Conservation (phyloP, 2,888 invertebrate species). For the Microctonus hyperodae region DNA sequence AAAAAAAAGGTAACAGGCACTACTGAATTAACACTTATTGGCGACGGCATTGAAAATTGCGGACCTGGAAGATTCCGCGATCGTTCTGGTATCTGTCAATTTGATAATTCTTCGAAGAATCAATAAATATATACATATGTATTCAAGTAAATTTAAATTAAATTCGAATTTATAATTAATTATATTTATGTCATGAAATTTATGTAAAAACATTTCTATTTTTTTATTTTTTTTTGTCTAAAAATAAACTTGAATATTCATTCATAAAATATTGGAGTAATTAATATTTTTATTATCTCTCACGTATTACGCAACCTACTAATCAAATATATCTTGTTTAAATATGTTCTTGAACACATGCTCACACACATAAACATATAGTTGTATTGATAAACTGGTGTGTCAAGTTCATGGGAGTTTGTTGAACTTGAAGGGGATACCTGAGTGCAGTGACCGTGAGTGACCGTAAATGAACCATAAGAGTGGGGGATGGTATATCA, state of each 20-base stretch:
- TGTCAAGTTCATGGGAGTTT: constrained; percentile 45
- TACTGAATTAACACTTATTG: constrained; percentile 68
- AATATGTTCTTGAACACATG: background rate
- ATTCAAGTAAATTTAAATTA: background rate
- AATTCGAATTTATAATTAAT: background rate
- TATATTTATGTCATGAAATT: background rate
- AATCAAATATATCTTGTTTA: background rate
- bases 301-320: background rate
- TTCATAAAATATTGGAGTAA: background rate
- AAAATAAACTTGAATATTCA: background rate
- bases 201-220: background rate
- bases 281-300: background rate
- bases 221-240: background rate
- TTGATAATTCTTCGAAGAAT: constrained; percentile 38
- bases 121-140: background rate
- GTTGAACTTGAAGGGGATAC: constrained; percentile 48
- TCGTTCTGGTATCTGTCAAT: constrained; percentile 71
- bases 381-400: background rate
- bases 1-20: constrained; percentile 22
- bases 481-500: constrained; percentile 15
- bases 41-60: constrained; percentile 74
- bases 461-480: constrained; percentile 18
- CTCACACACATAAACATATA: background rate
- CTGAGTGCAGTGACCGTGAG: constrained; percentile 27
- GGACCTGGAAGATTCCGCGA: constrained; percentile 76